Percentiles rank a stretch among this genome's conserved stretches.
Evolutionary conservation across 2,113 vertebrate genomes (phyloP).

Genomic region (Cranoglanis bouderius): DNA sequence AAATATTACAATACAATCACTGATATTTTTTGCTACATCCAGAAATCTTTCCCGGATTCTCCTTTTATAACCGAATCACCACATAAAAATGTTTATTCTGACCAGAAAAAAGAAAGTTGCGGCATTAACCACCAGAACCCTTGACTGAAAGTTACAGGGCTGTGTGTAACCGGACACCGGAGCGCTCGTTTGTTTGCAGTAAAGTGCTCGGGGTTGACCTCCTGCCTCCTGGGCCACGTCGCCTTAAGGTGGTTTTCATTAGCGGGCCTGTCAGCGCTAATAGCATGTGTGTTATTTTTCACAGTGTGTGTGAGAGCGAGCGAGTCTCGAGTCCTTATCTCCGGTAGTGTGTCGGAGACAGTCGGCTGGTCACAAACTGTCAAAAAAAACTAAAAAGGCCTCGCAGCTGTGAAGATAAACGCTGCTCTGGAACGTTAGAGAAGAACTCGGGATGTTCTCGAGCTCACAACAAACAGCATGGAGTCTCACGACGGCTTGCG

Average conservation of each 20-base stretch:
- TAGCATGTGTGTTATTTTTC: constrained; percentile 20
- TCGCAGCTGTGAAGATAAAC: constrained; percentile 34
- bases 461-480: not conserved
- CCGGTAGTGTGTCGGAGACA: not conserved
- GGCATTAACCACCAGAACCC: not conserved
- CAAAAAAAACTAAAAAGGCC: not conserved
- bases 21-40: not conserved
- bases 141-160: not conserved
- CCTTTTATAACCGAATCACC: not conserved
- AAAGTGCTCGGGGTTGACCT: constrained; percentile 37
- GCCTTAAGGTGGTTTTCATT: constrained; percentile 50
- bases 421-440: not conserved
- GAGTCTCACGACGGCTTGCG: no score
- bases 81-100: not conserved
- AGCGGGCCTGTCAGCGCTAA: constrained; percentile 42
- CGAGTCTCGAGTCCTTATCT: constrained; percentile 14
- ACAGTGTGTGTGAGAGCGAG: not conserved
- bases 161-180: constrained; percentile 23
- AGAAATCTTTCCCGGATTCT: not conserved
- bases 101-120: not conserved
- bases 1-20: not conserved
- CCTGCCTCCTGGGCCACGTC: not conserved
- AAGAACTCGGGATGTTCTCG: not conserved
- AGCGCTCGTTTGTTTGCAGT: constrained; percentile 15
- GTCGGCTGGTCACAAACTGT: not conserved